Conservation (phyloP, 2,113 vertebrate genomes). For the Globicephala melas region DNA sequence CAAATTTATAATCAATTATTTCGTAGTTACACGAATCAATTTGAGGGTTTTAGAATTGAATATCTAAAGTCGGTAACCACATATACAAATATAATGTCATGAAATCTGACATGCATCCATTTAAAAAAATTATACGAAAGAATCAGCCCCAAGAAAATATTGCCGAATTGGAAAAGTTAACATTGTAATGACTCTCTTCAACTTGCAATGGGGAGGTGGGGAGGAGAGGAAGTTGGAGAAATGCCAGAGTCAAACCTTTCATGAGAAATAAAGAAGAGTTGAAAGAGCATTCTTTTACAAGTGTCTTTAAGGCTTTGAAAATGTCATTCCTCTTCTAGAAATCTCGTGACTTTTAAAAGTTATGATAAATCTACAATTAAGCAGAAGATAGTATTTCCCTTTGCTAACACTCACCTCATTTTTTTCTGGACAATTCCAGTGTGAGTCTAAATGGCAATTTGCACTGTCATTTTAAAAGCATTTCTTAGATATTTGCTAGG, state of each 20-base stretch:
- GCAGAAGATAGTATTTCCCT: conserved; percentile 23
- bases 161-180: background rate
- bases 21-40: background rate
- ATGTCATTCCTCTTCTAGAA: conserved; percentile 45
- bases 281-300: background rate
- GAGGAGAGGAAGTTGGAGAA: background rate
- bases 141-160: background rate
- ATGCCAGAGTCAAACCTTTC: background rate
- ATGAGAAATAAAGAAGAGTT: background rate
- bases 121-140: background rate
- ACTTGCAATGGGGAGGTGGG: background rate
- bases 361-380: conserved; percentile 55
- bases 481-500: conserved; percentile 30
- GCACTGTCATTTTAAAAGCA: conserved; percentile 53
- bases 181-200: background rate
- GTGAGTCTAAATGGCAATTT: conserved; percentile 36
- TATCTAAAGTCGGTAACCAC: background rate
- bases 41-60: background rate
- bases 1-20: background rate
- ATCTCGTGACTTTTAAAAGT: conserved; percentile 57
- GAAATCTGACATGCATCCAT: background rate
- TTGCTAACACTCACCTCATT: background rate
- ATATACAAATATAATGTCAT: background rate
- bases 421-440: background rate
- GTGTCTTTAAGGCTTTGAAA: conserved; percentile 38